phyloP scores from a whole-genome alignment of 1,140 invertebrate species.

The Bursaphelenchus mucronatus region DNA sequence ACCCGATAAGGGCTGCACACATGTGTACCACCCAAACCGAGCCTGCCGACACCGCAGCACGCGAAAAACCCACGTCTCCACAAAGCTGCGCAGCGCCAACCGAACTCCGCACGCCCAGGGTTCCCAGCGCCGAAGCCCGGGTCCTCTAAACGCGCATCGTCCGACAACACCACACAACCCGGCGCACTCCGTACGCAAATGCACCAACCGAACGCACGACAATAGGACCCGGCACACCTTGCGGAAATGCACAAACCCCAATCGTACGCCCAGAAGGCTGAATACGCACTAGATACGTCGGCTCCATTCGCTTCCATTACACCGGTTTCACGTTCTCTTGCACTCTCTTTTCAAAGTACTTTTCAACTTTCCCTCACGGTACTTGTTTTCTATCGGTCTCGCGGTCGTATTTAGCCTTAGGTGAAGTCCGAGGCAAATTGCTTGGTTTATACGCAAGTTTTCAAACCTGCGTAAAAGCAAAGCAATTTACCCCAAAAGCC shows the following conservation, averaged over 20 bases:
- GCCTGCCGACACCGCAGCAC: slow-evolving; percentile 18
- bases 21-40: slow-evolving; percentile 36
- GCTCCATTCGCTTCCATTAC: slow-evolving; percentile 55
- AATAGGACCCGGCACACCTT: not conserved
- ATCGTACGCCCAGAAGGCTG: slow-evolving; percentile 7
- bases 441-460: no score
- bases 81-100: slow-evolving; percentile 67
- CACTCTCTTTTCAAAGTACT: no score
- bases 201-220: slow-evolving; percentile 9
- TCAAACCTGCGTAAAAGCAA: no score
- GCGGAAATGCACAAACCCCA: not conserved
- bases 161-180: slow-evolving; percentile 14
- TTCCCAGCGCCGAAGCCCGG: slow-evolving; percentile 61
- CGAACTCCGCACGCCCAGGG: slow-evolving; percentile 72
- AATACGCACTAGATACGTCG: slow-evolving; percentile 19
- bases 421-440: no score
- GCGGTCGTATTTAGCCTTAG: no score
- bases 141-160: slow-evolving; percentile 15
- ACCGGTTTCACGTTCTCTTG: no score
- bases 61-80: slow-evolving; percentile 43
- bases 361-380: no score
- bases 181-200: slow-evolving; percentile 27
- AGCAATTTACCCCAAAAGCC: no score
- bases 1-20: slow-evolving; percentile 7
- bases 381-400: slow-evolving; percentile 78